Evolutionary conservation across 1,140 invertebrate genomes (phyloP), one percentile per base, ranked within the genome.

Genomic region (Telenomus remus): DNA sequence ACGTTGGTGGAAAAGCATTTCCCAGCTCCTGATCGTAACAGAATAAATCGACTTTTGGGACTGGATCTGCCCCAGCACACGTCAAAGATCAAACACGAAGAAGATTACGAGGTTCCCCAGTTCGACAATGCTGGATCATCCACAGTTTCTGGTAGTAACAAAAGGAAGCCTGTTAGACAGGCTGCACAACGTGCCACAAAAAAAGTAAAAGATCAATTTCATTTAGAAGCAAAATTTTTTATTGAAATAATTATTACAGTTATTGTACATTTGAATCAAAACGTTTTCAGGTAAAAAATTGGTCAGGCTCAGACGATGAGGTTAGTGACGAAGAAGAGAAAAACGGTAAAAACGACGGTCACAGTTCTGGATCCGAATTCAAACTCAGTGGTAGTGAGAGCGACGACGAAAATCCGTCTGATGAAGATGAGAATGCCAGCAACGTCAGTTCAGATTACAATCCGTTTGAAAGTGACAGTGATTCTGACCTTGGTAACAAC

Each of bases 1-100:
- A 94, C 95, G 0, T 87, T 99, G 54, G 95, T 99, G 0, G 97
- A 99, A 85, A 98, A 98, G 84, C 96, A 99, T 89, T 99, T 99
- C 84, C 97, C 97, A 5, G 96, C 96, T 2, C 96, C 96, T 3
- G 95, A 98, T 89, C 90, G 94, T 51, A 94, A 92, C 85, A 91
- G 96, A 68, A 96, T 97, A 57, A 93, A 94, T 78, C 90, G 94
- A 48, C 88, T 98, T 43, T 89, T 98, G 15, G 96, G 95, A 0
- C 83, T 96, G 14, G 94, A 93, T 59, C 55, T 82, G 79, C 80
- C 86, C 5, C 85, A 88, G 1, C 85, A 89, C 65, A 72, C 61
- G 49, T 77, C 79, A 44, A 82, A 80, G 55, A 65, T 82, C 37
- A 85, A 87, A 8, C 82, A 88, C 8, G 80, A 84, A 53, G 79